Conservation (phyloP, 2,888 invertebrate species). For the Euclidia mi region DNA sequence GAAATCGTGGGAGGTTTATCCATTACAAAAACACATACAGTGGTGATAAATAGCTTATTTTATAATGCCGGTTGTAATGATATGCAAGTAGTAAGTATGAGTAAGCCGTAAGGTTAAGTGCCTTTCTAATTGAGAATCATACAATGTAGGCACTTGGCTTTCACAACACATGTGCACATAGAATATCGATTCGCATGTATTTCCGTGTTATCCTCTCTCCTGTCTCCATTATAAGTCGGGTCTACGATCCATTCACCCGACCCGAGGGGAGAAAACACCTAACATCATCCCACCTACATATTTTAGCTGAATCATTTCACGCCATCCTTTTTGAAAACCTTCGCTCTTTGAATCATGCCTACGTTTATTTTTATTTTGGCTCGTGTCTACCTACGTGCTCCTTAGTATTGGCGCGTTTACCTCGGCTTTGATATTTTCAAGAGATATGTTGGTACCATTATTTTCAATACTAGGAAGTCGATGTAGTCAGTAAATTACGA, state of each 20-base stretch:
- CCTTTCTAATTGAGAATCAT: neutral
- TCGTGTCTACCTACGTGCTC: neutral
- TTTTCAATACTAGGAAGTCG: constrained; percentile 5
- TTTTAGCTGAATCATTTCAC: constrained; percentile 18
- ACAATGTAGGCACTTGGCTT: neutral
- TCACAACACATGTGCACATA: constrained; percentile 3
- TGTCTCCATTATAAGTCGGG: constrained; percentile 34
- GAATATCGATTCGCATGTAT: constrained; percentile 18
- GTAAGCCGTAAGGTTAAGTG: too few relatives aligned
- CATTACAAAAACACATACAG: neutral
- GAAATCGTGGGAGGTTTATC: constrained; percentile 1
- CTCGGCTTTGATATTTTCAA: constrained; percentile 8
- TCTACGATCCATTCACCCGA: constrained; percentile 24
- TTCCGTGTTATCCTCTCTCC: constrained; percentile 22
- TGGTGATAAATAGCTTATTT: neutral
- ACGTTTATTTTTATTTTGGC: neutral
- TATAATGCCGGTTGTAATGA: too few relatives aligned
- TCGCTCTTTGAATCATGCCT: constrained; percentile 1
- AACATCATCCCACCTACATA: constrained; percentile 16
- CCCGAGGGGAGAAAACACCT: constrained; percentile 20
- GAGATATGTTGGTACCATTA: neutral
- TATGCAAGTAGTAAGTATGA: neutral
- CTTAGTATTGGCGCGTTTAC: neutral
- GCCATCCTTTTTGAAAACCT: constrained; percentile 8
- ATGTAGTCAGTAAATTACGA: neutral